Base-by-base conservation (phyloP, 2,797 vertebrate species). In the Hippopotamyrus pictus region DNA sequence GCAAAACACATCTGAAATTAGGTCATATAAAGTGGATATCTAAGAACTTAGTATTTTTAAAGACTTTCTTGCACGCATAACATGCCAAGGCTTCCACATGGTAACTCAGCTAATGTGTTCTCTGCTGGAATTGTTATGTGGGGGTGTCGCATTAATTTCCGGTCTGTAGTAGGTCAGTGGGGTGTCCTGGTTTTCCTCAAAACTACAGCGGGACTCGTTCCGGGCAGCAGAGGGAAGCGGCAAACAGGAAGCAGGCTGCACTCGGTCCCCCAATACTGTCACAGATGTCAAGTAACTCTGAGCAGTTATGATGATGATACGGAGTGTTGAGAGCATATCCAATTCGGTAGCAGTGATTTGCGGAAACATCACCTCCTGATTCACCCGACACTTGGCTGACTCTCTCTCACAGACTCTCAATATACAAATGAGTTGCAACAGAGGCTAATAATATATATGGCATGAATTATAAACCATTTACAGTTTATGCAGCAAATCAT, bases 101-200 rank as follows among this genome's bases (percentile, higher is more conserved):
- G 29, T 11, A 57, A 33, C 46, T 59, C 51, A 65, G 17, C 37
- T 41, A 9, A 44, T 3, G 76, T 41, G 6, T 17, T 12, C 79
- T 46, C 41, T 89, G 19, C 51, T 89, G 88, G 88, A 62, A 83
- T 89, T 83, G 41, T 73, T 89, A 37, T 41, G 89, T 76, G 92
- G 83, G 48, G 84, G 22, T 41, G 92, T 87, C 12, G 25, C 12
- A 51, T 51, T 37, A 54, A 57, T 54, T 87, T 14, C 7, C 33
- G 50, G 46, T 14, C 76, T 83, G 14, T 25, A 41, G 50, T 41
- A 25, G 41, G 41, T 84, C 69, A 79, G 73, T n/a, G 37, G 37
- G 41, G 33, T 79, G 73, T n/a, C 37, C 73, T 79, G 73, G 73
- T 79, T 79, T 79, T 79, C 73, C 73, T 79, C 14, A 17, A 82